Conservation (phyloP, 2,888 invertebrate genomes). For the Sycophila texana region DNA sequence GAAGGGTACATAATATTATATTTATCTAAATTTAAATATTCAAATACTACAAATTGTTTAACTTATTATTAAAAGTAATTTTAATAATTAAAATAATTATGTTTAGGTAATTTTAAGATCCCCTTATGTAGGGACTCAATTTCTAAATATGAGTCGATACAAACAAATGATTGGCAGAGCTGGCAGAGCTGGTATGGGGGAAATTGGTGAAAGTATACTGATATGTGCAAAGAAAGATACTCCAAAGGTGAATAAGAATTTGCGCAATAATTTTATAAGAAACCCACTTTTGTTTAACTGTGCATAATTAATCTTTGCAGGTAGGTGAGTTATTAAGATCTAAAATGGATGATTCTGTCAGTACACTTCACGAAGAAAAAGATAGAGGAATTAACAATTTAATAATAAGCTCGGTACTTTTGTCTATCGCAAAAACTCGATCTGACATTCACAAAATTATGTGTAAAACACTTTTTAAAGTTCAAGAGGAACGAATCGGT, state of each 20-base stretch:
- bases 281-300: neutral
- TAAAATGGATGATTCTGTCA: slow-evolving; percentile 83
- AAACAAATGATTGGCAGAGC: slow-evolving; percentile 98
- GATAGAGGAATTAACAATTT: slow-evolving; percentile 80
- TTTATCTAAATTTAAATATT: slow-evolving; percentile 1
- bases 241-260: slow-evolving; percentile 71
- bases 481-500: slow-evolving; percentile 78
- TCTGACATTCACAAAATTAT: slow-evolving; percentile 78
- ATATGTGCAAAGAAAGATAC: slow-evolving; percentile 82
- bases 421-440: slow-evolving; percentile 80
- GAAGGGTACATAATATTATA: slow-evolving; percentile 77
- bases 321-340: slow-evolving; percentile 79
- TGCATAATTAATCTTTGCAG: slow-evolving; percentile 58
- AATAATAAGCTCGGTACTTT: slow-evolving; percentile 83
- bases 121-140: slow-evolving; percentile 87
- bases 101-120: slow-evolving; percentile 85
- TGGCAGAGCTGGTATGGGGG: slow-evolving; percentile 91
- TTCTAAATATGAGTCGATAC: slow-evolving; percentile 87
- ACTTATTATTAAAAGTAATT: neutral
- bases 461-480: slow-evolving; percentile 80
- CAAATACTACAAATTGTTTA: slow-evolving; percentile 22
- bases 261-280: neutral
- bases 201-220: slow-evolving; percentile 91
- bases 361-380: slow-evolving; percentile 78
- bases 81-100: neutral